Conservation (phyloP, 2,888 invertebrate genomes). For the Scaptomyza cyrtandrae region DNA sequence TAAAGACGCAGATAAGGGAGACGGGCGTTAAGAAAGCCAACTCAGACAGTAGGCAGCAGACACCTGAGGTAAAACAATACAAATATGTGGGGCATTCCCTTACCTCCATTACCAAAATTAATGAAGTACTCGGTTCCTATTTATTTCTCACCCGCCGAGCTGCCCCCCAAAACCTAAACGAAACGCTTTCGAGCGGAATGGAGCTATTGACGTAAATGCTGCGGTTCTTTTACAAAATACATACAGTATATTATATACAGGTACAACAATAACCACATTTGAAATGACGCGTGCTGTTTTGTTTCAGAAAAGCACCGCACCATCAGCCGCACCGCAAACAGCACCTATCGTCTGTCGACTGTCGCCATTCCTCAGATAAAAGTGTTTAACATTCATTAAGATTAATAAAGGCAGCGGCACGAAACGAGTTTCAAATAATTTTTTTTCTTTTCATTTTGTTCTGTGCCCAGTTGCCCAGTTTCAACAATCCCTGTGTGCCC, state of each 20-base stretch:
- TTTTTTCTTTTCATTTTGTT: conserved; percentile 2
- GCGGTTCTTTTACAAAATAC: conserved; percentile 52
- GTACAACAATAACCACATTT: conserved; percentile 46
- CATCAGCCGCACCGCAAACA: conserved; percentile 1
- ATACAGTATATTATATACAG: neutral
- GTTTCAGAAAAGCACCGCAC: conserved; percentile 16
- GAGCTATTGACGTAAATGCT: conserved; percentile 63
- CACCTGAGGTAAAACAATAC: conserved; percentile 6
- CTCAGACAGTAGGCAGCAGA: neutral
- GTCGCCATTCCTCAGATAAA: conserved; percentile 67
- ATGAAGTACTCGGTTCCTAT: conserved; percentile 32
- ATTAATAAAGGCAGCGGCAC: conserved; percentile 71
- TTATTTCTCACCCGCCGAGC: conserved; percentile 11
- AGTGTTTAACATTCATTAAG: conserved; percentile 81
- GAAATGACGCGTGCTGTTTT: conserved; percentile 71
- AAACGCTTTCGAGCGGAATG: conserved; percentile 9
- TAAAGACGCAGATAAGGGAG: conserved; percentile 17
- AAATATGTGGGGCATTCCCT: neutral
- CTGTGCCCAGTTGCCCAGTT: conserved; percentile 2
- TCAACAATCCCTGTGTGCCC: conserved; percentile 2
- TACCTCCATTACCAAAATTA: conserved; percentile 24
- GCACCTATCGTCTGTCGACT: conserved; percentile 14
- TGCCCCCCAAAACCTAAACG: neutral
- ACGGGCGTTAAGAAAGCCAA: neutral
- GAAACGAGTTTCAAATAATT: conserved; percentile 70